Evolutionary conservation across 2,113 vertebrate genomes (phyloP).

Genomic region (Stegastes partitus): DNA sequence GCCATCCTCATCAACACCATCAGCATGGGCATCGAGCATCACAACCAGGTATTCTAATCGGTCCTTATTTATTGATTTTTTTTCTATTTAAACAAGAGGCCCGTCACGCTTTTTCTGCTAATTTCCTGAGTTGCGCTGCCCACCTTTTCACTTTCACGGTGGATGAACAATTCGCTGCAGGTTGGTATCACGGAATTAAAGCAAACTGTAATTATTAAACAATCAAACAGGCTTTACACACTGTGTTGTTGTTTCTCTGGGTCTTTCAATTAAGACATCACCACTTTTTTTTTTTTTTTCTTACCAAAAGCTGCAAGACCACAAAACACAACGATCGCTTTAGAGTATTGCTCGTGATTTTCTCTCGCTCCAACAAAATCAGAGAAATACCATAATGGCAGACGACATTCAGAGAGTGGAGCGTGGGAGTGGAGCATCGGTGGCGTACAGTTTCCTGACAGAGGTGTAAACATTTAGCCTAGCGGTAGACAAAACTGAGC

Average conservation of each 20-base stretch:
- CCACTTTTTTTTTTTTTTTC: slow-evolving; percentile 1
- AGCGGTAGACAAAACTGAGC: slow-evolving; percentile 46
- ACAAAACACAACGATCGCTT: not conserved
- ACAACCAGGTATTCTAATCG: slow-evolving; percentile 98
- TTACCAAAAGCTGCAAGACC: slow-evolving; percentile 4
- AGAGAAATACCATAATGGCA: slow-evolving; percentile 19
- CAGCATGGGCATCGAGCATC: slow-evolving; percentile 99
- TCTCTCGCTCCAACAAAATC: not conserved
- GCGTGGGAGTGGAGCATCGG: slow-evolving; percentile 52
- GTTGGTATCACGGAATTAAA: too few species aligned
- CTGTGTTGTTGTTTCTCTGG: not conserved
- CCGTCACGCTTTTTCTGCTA: too few species aligned
- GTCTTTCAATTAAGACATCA: not conserved
- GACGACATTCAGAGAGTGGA: slow-evolving; percentile 48
- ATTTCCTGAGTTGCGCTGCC: too few species aligned
- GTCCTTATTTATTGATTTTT: too few species aligned
- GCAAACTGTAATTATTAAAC: too few species aligned
- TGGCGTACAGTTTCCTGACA: slow-evolving; percentile 38
- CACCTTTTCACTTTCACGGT: too few species aligned
- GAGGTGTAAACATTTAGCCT: slow-evolving; percentile 72
- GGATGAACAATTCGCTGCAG: too few species aligned
- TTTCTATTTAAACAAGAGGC: too few species aligned
- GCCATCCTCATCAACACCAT: slow-evolving; percentile 98
- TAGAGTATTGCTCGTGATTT: not conserved
- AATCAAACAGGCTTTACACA: too few species aligned